Percentiles rank a stretch among this genome's conserved stretches.
These are phyloP conservation scores for Colostygia pectinataria DNA, from an alignment of 2,888 invertebrate species.

Conservation along the genomic window DNA sequence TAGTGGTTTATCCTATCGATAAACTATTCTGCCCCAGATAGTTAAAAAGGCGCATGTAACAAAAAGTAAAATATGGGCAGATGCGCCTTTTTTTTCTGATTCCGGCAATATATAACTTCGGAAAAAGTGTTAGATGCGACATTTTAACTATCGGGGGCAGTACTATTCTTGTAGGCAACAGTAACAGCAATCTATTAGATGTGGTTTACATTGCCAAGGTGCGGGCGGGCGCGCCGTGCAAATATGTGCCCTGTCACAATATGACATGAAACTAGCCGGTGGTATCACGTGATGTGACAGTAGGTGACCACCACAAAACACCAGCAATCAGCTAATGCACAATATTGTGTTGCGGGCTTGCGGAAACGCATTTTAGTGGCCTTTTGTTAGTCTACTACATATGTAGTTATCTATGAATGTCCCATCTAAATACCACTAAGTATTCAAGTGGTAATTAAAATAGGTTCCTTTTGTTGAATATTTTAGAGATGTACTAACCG, in stretches of 20 bases:
- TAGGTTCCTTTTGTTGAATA: neutral
- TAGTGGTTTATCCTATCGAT: too few relatives aligned
- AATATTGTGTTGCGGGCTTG: constrained; percentile 25
- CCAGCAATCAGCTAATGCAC: constrained; percentile 46
- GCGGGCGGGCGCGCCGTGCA: constrained; percentile 26
- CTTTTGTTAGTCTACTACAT: neutral
- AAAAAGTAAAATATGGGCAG: too few relatives aligned
- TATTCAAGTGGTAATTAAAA: too few relatives aligned
- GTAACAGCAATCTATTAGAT: constrained; percentile 18
- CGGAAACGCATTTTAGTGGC: neutral
- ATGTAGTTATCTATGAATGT: too few relatives aligned
- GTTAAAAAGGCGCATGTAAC: too few relatives aligned
- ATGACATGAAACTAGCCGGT: constrained; percentile 2
- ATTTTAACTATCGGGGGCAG: too few relatives aligned
- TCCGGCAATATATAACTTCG: too few relatives aligned
- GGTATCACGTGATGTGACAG: neutral
- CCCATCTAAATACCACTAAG: too few relatives aligned
- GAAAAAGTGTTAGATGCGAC: too few relatives aligned
- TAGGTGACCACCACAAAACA: neutral
- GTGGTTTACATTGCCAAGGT: constrained; percentile 21
- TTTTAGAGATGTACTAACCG: too few relatives aligned
- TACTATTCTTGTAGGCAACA: neutral
- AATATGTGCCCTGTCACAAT: constrained; percentile 21
- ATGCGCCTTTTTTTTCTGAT: too few relatives aligned
- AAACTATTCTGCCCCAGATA: too few relatives aligned